Percentiles rank a stretch among this genome's conserved stretches.
These are phyloP conservation scores for Pinna nobilis DNA, from an alignment of 1,140 invertebrate genomes.

Conservation along the genomic window DNA sequence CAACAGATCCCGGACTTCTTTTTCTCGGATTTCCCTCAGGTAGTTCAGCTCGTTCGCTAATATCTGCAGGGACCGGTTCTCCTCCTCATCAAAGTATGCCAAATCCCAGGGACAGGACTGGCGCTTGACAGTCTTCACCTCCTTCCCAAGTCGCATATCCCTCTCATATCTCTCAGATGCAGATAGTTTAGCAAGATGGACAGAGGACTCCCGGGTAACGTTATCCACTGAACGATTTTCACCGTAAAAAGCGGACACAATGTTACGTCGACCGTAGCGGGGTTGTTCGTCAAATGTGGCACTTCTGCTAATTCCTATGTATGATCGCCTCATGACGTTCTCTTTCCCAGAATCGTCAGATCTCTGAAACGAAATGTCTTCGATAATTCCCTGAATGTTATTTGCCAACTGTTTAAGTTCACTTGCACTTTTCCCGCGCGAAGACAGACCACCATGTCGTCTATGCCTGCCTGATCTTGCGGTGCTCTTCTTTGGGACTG, in stretches of 20 bases:
- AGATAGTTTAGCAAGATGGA: conserved; percentile 14
- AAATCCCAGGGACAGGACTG: conserved; percentile 44
- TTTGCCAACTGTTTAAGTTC: conserved; percentile 35
- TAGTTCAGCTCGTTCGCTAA: conserved; percentile 35
- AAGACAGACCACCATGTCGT: background rate
- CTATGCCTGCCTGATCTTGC: conserved; percentile 18
- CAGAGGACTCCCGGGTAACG: conserved; percentile 10
- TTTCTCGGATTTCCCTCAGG: conserved; percentile 39
- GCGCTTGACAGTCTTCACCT: conserved; percentile 19
- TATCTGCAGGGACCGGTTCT: conserved; percentile 33
- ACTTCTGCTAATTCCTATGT: conserved; percentile 37
- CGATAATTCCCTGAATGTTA: conserved; percentile 39
- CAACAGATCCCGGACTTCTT: conserved; percentile 37
- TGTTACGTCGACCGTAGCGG: conserved; percentile 17
- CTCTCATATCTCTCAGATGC: conserved; percentile 6
- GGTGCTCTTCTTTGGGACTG: conserved; percentile 20
- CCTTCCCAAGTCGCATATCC: background rate
- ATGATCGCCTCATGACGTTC: conserved; percentile 27
- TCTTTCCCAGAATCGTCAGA: conserved; percentile 12
- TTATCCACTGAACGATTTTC: conserved; percentile 14
- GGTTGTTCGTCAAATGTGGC: conserved; percentile 1
- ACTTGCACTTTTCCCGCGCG: conserved; percentile 13
- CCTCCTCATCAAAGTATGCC: conserved; percentile 33
- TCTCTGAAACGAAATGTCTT: conserved; percentile 38
- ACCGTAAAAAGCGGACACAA: conserved; percentile 41